Evolutionary conservation across 2,113 vertebrate genomes (phyloP), one percentile per base, ranked within the genome.

Genomic region (Kryptolebias marmoratus): DNA sequence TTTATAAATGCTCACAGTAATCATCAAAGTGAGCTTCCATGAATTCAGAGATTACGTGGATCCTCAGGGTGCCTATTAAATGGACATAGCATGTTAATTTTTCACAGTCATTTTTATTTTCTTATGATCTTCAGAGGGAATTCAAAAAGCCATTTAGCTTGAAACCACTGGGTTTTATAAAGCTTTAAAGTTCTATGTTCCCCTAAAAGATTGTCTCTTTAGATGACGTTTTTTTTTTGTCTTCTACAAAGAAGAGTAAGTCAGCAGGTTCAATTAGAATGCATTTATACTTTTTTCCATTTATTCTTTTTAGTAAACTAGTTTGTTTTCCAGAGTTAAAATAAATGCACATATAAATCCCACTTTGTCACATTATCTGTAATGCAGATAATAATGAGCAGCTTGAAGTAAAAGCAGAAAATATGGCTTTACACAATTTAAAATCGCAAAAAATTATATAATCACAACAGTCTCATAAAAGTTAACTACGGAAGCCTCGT

Each of bases 1-100:
- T 76, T 57, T 5, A 27, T 56, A 9, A 18, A 4, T 27, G 57
- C 75, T 67, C 15, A 52, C 36, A 59, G 30, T 59, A 39, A 73
- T 71, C 36, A 71, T 70, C 28, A 71, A 56, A 64, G 28, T 68
- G 10, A 30, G 49, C 39, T 47, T 68, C 64, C 53, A 30, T 66
- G 59, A 59, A 70, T 73, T 16, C 44, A 77, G 16, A 55, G 57
- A 61, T 62, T 14, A 31, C 58, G 64, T 39, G 45, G 18, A 42
- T 60, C 66, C 68, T 47, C 14, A 2, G 44, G 45, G 31, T 36
- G 39, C 22, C 7, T 58, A 36, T 57, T 63, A 42, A 45, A 67
- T 15, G 31, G 48, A 49, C 32, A 69, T 16, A 31, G 59, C 36
- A 0, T 31, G 39, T 1, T 16, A 10, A 5, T 58, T 67, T 57